Percentiles rank a stretch among this genome's conserved stretches.
phyloP scores from a whole-genome alignment of 1,140 invertebrate species.

The Leptinotarsa lineolata region DNA sequence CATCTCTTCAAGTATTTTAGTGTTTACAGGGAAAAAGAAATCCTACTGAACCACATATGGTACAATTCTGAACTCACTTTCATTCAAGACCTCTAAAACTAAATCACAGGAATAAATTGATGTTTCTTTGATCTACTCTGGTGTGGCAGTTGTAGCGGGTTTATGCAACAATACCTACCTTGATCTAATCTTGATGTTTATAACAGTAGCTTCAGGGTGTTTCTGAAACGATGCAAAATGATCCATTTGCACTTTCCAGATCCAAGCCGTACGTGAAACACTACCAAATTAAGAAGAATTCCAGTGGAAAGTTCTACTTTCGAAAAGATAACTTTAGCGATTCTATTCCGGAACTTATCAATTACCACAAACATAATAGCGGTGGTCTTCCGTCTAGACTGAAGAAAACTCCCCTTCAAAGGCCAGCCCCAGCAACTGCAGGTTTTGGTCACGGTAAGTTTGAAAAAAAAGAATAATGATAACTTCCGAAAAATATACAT shows the following conservation, averaged over 20 bases:
- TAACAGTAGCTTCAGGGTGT: too few relatives aligned
- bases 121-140: too few relatives aligned
- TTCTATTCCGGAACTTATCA: conserved; percentile 89
- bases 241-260: conserved; percentile 58
- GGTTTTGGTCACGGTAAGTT: conserved; percentile 85
- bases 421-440: conserved; percentile 86
- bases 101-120: too few relatives aligned
- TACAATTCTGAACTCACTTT: too few relatives aligned
- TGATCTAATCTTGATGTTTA: too few relatives aligned
- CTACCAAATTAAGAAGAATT: conserved; percentile 94
- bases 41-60: too few relatives aligned
- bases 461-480: neutral
- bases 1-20: neutral
- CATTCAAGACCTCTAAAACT: too few relatives aligned
- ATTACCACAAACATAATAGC: conserved; percentile 93
- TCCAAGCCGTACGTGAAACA: conserved; percentile 90
- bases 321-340: conserved; percentile 91
- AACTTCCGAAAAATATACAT: too few relatives aligned
- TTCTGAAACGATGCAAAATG: too few relatives aligned
- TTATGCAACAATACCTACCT: too few relatives aligned
- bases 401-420: conserved; percentile 83
- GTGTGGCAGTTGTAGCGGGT: too few relatives aligned
- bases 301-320: conserved; percentile 83
- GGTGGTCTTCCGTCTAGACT: conserved; percentile 85
- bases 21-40: neutral